Percentiles rank a stretch among this genome's conserved stretches.
phyloP scores from a whole-genome alignment of 1,140 invertebrate genomes.

The Trichonephila inaurata region DNA sequence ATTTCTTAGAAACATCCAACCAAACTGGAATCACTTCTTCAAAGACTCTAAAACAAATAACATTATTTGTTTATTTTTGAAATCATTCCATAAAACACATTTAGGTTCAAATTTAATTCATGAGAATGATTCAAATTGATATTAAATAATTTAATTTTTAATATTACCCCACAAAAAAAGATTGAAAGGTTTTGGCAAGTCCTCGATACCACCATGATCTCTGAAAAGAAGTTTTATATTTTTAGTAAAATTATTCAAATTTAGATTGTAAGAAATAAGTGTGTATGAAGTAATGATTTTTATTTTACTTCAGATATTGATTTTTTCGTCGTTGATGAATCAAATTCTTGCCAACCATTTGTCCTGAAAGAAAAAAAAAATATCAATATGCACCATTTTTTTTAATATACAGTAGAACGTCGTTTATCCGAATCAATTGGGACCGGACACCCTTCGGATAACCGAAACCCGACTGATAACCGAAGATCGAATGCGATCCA shows the following conservation, averaged over 20 bases:
- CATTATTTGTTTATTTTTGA: background rate
- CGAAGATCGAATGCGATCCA: no score
- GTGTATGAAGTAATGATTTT: background rate
- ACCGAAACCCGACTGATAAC: no score
- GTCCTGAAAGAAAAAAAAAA: slow-evolving; percentile 38
- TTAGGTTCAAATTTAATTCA: background rate
- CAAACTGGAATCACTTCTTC: slow-evolving; percentile 56
- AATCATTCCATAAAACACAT: background rate
- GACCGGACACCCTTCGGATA: no score
- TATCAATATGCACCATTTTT: background rate
- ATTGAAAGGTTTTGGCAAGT: background rate
- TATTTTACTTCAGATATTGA: slow-evolving; percentile 37
- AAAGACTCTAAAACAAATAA: slow-evolving; percentile 33
- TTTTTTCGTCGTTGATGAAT: slow-evolving; percentile 16
- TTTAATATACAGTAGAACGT: background rate
- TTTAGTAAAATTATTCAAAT: background rate
- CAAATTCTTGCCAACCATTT: slow-evolving; percentile 67
- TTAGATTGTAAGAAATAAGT: background rate
- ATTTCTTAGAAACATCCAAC: slow-evolving; percentile 19
- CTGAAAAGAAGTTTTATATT: slow-evolving; percentile 15
- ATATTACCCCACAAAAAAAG: slow-evolving; percentile 48
- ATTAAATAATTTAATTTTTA: background rate
- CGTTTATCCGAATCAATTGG: no score
- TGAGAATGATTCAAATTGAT: background rate
- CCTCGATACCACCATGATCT: slow-evolving; percentile 69